Percentiles rank a stretch among this genome's conserved stretches.
phyloP scores from a whole-genome alignment of 2,797 vertebrate genomes.

The Pempheris klunzingeri region DNA sequence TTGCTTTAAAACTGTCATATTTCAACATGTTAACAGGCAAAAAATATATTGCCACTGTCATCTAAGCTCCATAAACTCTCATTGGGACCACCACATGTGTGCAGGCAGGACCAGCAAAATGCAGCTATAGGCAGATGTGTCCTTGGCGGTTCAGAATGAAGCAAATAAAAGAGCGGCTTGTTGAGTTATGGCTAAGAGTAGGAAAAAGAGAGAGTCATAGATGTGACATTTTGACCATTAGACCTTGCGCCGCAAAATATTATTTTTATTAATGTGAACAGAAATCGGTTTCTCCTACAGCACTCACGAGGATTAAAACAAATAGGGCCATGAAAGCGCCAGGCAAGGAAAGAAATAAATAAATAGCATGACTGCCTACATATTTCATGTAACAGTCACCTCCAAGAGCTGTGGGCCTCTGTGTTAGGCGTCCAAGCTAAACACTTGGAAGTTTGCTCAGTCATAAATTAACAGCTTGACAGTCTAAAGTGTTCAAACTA shows the following conservation, averaged over 20 bases:
- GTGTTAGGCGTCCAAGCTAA: slow-evolving; percentile 86
- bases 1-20: slow-evolving; percentile 43
- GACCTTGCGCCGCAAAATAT: slow-evolving; percentile 85
- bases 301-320: slow-evolving; percentile 87
- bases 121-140: slow-evolving; percentile 49
- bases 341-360: slow-evolving; percentile 84
- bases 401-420: slow-evolving; percentile 82
- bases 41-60: slow-evolving; percentile 54
- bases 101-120: slow-evolving; percentile 53
- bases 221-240: slow-evolving; percentile 87
- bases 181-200: slow-evolving; percentile 79
- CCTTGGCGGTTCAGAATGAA: slow-evolving; percentile 53
- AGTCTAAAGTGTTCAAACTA: slow-evolving; percentile 87
- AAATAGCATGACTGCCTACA: slow-evolving; percentile 79
- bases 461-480: slow-evolving; percentile 87
- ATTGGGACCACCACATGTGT: slow-evolving; percentile 51
- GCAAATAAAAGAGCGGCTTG: slow-evolving; percentile 80
- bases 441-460: slow-evolving; percentile 86
- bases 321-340: slow-evolving; percentile 83
- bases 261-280: slow-evolving; percentile 89
- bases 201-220: slow-evolving; percentile 75
- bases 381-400: slow-evolving; percentile 85
- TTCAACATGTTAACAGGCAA: slow-evolving; percentile 36
- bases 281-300: slow-evolving; percentile 86
- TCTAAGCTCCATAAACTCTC: slow-evolving; percentile 53